Conservation (phyloP, 2,113 vertebrate species). For the Sylvia atricapilla region DNA sequence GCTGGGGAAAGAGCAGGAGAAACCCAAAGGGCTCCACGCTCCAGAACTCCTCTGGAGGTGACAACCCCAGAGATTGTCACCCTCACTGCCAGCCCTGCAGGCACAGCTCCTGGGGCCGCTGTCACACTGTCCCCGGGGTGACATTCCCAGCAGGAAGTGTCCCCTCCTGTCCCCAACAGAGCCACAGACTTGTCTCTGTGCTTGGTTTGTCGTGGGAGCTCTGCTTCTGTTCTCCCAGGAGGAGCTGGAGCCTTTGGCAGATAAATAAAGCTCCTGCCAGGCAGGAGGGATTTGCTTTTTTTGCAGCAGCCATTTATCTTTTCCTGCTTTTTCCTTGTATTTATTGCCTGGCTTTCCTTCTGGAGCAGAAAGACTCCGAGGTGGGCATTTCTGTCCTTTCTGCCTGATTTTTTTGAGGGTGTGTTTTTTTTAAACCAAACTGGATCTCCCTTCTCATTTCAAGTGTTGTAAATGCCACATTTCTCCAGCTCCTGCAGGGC, state of each 20-base stretch:
- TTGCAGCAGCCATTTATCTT: not conserved
- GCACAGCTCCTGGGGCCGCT: not conserved
- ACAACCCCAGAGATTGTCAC: not conserved
- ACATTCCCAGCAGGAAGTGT: not conserved
- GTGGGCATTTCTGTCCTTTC: not conserved
- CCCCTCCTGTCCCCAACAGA: not conserved
- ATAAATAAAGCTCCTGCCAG: not conserved
- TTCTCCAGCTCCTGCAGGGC: not conserved
- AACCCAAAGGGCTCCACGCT: not conserved
- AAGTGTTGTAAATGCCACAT: not conserved
- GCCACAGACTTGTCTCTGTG: not conserved
- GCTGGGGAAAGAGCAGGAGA: rapidly evolving
- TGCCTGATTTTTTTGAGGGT: not conserved
- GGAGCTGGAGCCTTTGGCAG: not conserved
- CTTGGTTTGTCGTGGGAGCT: not conserved
- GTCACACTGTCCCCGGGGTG: not conserved
- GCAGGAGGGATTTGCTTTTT: not conserved
- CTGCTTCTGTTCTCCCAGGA: not conserved
- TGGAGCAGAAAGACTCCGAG: not conserved
- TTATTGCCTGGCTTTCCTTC: not conserved
- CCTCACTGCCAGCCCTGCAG: not conserved
- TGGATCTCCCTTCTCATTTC: not conserved
- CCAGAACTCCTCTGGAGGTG: no score
- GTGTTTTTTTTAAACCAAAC: not conserved
- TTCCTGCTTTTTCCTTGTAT: not conserved